These are phyloP conservation scores for Brachionichthys hirsutus DNA, from an alignment of 2,113 vertebrate genomes.

Conservation along the genomic window DNA sequence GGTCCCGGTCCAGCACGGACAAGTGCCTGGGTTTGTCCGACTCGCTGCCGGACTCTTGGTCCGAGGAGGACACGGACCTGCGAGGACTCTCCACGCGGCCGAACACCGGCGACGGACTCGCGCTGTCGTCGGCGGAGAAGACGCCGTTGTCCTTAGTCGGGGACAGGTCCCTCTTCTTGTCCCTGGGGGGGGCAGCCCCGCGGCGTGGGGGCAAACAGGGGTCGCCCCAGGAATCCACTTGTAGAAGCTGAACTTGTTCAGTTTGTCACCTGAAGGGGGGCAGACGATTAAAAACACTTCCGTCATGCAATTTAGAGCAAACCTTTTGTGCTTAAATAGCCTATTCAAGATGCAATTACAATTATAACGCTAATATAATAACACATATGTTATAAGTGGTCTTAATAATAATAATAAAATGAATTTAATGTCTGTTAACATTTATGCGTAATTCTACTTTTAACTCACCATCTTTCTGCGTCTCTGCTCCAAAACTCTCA, in stretches of 20 bases:
- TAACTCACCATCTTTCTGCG: constrained; percentile 63
- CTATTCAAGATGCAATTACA: too few relatives aligned
- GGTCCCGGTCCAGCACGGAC: constrained; percentile 70
- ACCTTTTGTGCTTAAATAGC: too few relatives aligned
- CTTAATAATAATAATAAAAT: too few relatives aligned
- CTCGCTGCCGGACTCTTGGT: constrained; percentile 85
- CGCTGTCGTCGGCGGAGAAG: constrained; percentile 53
- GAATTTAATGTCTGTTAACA: neutral
- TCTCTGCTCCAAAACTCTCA: constrained; percentile 59
- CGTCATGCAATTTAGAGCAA: too few relatives aligned
- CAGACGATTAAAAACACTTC: neutral
- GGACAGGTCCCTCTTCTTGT: constrained; percentile 39
- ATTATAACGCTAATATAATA: too few relatives aligned
- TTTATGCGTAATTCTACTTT: neutral
- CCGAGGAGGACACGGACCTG: constrained; percentile 81
- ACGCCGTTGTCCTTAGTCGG: constrained; percentile 36
- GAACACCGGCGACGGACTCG: constrained; percentile 53
- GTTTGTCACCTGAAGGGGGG: constrained; percentile 73
- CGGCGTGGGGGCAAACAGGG: constrained; percentile 56
- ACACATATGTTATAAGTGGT: too few relatives aligned
- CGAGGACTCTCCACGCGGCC: constrained; percentile 77
- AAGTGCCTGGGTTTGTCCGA: constrained; percentile 78
- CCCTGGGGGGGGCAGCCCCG: constrained; percentile 52
- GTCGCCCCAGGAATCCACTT: constrained; percentile 69
- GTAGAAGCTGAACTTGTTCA: constrained; percentile 72